Percentiles rank a stretch among this genome's conserved stretches.
phyloP scores from a whole-genome alignment of 2,113 vertebrate genomes.

The Sisor rabdophorus region DNA sequence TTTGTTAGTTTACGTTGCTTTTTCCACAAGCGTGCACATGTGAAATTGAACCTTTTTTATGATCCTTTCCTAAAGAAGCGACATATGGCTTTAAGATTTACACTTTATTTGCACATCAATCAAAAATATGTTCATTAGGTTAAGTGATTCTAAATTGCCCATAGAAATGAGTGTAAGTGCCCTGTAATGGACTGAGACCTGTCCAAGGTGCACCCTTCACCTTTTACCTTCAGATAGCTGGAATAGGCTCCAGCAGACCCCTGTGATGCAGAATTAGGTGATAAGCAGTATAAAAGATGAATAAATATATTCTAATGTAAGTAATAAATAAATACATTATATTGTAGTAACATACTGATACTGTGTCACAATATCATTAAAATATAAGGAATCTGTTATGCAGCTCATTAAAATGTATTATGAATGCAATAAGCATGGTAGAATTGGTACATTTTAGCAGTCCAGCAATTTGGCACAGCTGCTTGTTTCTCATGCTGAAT shows the following conservation, averaged over 20 bases:
- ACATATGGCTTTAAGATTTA: constrained; percentile 36
- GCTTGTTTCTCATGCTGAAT: not conserved
- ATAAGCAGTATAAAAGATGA: too few relatives aligned
- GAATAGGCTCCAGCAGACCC: too few relatives aligned
- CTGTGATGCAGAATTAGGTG: too few relatives aligned
- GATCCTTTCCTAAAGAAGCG: not conserved
- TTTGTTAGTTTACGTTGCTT: not conserved
- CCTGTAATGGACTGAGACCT: too few relatives aligned
- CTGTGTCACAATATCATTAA: not conserved
- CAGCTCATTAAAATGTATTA: not conserved
- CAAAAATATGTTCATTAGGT: too few relatives aligned
- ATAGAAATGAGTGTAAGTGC: too few relatives aligned
- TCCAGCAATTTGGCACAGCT: not conserved
- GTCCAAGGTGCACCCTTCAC: too few relatives aligned
- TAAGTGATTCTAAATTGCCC: too few relatives aligned
- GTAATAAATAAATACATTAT: not conserved
- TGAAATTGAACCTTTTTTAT: not conserved
- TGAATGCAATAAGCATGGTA: not conserved
- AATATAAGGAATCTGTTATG: not conserved
- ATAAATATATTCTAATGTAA: too few relatives aligned
- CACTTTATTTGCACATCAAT: constrained; percentile 27
- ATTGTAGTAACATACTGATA: not conserved
- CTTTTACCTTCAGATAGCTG: too few relatives aligned
- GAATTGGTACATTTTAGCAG: not conserved
- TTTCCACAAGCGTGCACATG: not conserved